Evolutionary conservation across 2,888 invertebrate species (phyloP).

Genomic region (Gastracanthus pulcherrimus): DNA sequence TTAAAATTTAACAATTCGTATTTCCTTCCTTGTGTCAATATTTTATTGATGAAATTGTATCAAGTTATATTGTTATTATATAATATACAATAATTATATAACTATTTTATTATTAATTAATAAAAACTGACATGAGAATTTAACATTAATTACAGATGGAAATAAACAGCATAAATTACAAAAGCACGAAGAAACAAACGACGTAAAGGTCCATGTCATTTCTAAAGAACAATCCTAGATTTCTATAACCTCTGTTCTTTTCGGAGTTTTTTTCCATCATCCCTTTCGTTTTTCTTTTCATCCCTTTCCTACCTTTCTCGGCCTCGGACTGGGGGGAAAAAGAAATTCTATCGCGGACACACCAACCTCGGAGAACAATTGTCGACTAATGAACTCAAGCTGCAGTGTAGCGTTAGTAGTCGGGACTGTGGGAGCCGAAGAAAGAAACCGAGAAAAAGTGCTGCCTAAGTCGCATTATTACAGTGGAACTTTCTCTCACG

Average conservation of each 20-base stretch:
- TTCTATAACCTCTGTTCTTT: not conserved
- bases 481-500: not conserved
- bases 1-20: constrained; percentile 9
- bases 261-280: not conserved
- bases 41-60: not conserved
- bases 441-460: constrained; percentile 8
- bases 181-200: not conserved
- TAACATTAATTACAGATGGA: not conserved
- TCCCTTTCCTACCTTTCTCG: constrained; percentile 1
- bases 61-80: not conserved
- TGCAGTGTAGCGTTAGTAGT: constrained; percentile 40
- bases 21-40: too few species aligned
- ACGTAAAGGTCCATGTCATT: not conserved
- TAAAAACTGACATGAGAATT: too few species aligned
- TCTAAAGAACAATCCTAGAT: constrained; percentile 27
- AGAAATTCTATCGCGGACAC: constrained; percentile 58
- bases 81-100: not conserved
- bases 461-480: constrained; percentile 13
- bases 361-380: constrained; percentile 68
- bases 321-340: constrained; percentile 4
- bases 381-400: constrained; percentile 70
- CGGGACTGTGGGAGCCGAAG: not conserved
- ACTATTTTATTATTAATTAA: too few species aligned
- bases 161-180: not conserved
- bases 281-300: not conserved